A percentile compares a stretch with the other conserved stretches of the same genome.
Evolutionary conservation across 53 echinoderm and acorn worm species (phyloP).

Genomic region (Luidia sarsii): DNA sequence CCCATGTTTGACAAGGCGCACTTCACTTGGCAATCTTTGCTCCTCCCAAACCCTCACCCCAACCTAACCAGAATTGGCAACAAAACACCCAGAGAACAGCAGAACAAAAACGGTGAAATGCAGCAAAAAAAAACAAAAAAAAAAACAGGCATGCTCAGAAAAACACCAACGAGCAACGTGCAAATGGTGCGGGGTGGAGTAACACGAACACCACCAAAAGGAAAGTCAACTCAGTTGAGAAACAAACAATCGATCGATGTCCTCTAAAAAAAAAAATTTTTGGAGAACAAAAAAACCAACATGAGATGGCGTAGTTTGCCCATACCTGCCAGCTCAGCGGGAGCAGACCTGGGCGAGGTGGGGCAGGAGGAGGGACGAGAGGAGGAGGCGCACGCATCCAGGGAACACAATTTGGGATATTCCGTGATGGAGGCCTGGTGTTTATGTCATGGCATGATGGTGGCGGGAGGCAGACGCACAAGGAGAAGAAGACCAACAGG

Average conservation of each 20-base stretch:
- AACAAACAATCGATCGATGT: too few relatives aligned
- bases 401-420: slow-evolving; percentile 57
- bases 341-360: slow-evolving; percentile 60
- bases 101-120: too few relatives aligned
- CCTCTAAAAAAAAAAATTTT: neutral
- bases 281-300: neutral
- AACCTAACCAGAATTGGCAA: too few relatives aligned
- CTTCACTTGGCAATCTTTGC: too few relatives aligned
- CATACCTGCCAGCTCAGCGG: slow-evolving; percentile 67
- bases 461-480: neutral
- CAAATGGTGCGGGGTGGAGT: neutral
- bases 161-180: neutral
- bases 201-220: too few relatives aligned
- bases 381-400: slow-evolving; percentile 54
- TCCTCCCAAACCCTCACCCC: too few relatives aligned
- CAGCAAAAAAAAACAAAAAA: slow-evolving; percentile 8
- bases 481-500: too few relatives aligned
- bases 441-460: slow-evolving; percentile 7
- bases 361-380: slow-evolving; percentile 56
- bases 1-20: too few relatives aligned
- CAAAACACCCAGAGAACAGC: too few relatives aligned
- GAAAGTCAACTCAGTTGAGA: too few relatives aligned
- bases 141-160: too few relatives aligned
- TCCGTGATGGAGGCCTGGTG: slow-evolving; percentile 64
- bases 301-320: slow-evolving; percentile 29